Conservation (phyloP, 1,140 invertebrate genomes). For the Drosophila nasuta region DNA sequence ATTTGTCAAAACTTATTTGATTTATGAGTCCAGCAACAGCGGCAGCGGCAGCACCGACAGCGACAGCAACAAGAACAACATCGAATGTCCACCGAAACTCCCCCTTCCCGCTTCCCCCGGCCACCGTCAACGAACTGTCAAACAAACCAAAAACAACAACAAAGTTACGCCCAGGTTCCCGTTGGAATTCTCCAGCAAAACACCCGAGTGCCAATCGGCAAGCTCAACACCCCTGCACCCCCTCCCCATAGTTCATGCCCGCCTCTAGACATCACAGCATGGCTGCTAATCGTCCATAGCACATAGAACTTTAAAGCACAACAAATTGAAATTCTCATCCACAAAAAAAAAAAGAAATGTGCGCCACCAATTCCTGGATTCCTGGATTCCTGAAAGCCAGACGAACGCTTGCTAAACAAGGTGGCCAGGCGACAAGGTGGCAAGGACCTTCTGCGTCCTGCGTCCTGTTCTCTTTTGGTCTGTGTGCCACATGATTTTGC, state of each 20-base stretch:
- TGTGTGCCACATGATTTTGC: slow-evolving; percentile 37
- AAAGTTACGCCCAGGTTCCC: slow-evolving; percentile 27
- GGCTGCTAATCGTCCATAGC: slow-evolving; percentile 45
- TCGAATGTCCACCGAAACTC: not conserved
- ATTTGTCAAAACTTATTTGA: slow-evolving; percentile 83
- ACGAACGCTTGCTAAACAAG: not conserved
- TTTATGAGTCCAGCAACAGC: slow-evolving; percentile 63
- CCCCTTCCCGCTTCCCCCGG: no score
- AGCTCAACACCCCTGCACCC: not conserved
- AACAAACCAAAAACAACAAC: slow-evolving; percentile 42
- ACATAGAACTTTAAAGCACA: slow-evolving; percentile 45
- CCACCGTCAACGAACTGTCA: slow-evolving; percentile 23
- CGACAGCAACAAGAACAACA: slow-evolving; percentile 20
- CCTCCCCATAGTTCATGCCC: not conserved
- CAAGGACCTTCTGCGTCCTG: not conserved
- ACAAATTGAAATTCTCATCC: slow-evolving; percentile 47
- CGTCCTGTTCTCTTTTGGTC: slow-evolving; percentile 14
- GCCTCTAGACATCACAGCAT: not conserved
- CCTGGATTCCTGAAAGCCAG: no score
- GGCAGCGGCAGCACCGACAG: slow-evolving; percentile 34
- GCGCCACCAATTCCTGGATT: no score
- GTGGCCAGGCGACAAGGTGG: not conserved
- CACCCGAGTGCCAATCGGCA: not conserved
- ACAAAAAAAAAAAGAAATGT: slow-evolving; percentile 17
- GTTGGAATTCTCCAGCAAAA: not conserved